These are phyloP conservation scores for Psophia crepitans DNA, from an alignment of 2,113 vertebrate genomes.

Conservation along the genomic window DNA sequence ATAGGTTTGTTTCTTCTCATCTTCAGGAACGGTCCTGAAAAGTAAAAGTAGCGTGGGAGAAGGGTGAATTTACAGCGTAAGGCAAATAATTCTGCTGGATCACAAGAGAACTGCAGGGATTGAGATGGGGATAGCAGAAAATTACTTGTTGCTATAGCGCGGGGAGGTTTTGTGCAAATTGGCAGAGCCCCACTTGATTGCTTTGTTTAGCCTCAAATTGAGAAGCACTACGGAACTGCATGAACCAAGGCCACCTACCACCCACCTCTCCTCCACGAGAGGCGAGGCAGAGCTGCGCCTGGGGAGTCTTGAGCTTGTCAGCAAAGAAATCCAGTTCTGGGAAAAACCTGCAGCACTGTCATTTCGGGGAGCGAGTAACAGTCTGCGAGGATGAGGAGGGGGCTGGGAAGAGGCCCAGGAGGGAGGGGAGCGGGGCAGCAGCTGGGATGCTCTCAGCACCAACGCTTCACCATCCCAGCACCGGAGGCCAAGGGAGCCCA, in stretches of 20 bases:
- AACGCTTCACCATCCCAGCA: neutral
- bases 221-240: neutral
- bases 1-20: neutral
- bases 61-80: neutral
- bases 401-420: neutral
- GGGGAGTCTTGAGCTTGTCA: neutral
- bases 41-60: neutral
- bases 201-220: constrained; percentile 27
- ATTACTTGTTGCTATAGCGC: constrained; percentile 11
- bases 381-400: neutral
- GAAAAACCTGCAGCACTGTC: neutral
- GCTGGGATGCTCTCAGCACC: fast-evolving
- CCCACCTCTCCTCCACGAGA: neutral
- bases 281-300: neutral
- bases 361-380: neutral
- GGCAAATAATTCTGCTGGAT: neutral
- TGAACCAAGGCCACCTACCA: neutral
- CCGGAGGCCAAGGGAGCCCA: neutral
- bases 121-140: neutral
- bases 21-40: neutral
- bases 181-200: neutral
- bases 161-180: neutral
- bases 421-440: neutral
- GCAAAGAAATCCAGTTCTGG: neutral
- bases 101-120: neutral